Conservation (phyloP, 2,797 vertebrate species). For the Poecilia gillii region DNA sequence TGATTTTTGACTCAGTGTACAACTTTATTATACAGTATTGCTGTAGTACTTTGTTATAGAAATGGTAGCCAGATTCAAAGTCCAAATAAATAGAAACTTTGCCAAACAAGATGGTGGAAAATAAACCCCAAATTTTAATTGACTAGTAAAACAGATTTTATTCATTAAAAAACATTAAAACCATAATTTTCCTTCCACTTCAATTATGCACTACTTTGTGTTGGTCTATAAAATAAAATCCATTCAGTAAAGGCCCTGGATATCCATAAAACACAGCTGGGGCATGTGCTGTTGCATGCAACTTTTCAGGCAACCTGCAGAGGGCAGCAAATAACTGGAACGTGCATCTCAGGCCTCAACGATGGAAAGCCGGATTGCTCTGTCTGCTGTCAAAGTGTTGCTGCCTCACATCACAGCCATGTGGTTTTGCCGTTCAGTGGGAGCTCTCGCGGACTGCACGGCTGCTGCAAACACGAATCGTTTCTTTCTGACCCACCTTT, state of each 20-base stretch:
- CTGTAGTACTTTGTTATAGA: no score
- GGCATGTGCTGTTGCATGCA: conserved; percentile 44
- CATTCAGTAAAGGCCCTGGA: background rate
- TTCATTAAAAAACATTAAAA: background rate
- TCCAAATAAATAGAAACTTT: no score
- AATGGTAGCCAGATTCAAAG: no score
- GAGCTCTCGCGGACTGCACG: background rate
- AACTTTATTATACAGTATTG: no score
- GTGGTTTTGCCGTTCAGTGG: background rate
- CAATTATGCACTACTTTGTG: background rate
- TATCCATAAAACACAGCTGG: conserved; percentile 13
- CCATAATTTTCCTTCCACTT: background rate
- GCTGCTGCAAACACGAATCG: background rate
- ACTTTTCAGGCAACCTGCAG: conserved; percentile 51
- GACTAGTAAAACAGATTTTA: background rate
- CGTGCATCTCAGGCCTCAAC: background rate
- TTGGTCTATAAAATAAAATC: background rate
- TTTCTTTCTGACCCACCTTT: conserved; percentile 74
- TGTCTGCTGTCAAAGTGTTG: background rate
- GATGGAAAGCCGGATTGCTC: background rate
- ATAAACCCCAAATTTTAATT: background rate
- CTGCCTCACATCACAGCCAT: conserved; percentile 5
- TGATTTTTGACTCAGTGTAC: no score
- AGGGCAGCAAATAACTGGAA: conserved; percentile 54
- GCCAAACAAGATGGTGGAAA: no score